Conservation (phyloP, 2,888 invertebrate genomes). For the Lucinisca nassula region DNA sequence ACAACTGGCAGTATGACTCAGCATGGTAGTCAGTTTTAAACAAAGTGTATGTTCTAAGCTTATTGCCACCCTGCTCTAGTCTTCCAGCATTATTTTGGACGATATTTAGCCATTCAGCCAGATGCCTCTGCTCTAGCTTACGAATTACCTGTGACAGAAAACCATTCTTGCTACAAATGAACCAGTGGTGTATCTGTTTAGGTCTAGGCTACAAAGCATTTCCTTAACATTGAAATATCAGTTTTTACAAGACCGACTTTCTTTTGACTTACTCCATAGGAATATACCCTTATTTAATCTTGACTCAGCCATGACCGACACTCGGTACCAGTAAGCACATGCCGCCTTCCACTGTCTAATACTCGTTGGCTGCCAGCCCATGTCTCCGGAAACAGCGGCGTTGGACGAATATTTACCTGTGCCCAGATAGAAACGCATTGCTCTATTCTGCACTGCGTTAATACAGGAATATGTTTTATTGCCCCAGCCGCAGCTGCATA, state of each 20-base stretch:
- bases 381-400: conserved; percentile 40
- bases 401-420: conserved; percentile 36
- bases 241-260: not conserved
- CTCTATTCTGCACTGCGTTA: conserved; percentile 33
- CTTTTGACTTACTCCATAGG: not conserved
- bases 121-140: not conserved
- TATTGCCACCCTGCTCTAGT: not conserved
- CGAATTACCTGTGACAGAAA: not conserved
- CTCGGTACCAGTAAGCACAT: not conserved
- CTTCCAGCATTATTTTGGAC: not conserved
- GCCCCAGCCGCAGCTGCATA: conserved; percentile 50
- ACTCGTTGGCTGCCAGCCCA: conserved; percentile 44
- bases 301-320: not conserved
- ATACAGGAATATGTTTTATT: conserved; percentile 41
- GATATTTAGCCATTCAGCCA: not conserved
- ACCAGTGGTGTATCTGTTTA: not conserved
- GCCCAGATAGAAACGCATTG: conserved; percentile 27
- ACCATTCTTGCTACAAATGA: not conserved
- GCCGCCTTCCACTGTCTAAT: conserved; percentile 27
- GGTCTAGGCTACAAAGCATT: not conserved
- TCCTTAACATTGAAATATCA: not conserved
- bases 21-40: not conserved
- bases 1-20: not conserved
- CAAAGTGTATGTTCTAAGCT: not conserved
- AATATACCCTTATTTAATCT: not conserved